Conservation (phyloP, 2,888 invertebrate species). For the Tetragonula carbonaria region DNA sequence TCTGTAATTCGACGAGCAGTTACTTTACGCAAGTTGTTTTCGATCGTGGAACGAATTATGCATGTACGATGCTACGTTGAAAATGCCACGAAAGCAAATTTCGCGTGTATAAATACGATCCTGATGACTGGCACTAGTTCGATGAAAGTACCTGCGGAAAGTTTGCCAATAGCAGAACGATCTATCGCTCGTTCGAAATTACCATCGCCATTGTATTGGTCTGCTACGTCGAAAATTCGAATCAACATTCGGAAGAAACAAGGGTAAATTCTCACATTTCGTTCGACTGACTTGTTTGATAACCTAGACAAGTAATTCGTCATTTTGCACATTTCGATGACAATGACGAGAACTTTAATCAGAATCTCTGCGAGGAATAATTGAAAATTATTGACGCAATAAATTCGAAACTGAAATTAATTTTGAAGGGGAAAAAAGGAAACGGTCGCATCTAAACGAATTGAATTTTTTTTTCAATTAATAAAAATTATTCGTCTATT, state of each 20-base stretch:
- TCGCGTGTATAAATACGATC: too few relatives aligned
- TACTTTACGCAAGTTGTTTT: constrained; percentile 31
- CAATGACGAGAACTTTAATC: not conserved
- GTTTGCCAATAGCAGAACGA: not conserved
- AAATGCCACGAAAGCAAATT: not conserved
- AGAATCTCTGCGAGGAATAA: not conserved
- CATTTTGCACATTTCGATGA: not conserved
- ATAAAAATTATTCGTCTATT: not conserved
- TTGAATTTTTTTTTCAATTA: not conserved
- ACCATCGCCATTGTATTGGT: not conserved
- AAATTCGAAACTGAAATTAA: not conserved
- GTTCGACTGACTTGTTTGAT: not conserved
- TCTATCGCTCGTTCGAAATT: not conserved
- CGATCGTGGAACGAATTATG: not conserved
- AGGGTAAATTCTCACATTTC: not conserved
- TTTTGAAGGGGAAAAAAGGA: not conserved
- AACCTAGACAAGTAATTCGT: not conserved
- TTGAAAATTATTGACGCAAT: not conserved
- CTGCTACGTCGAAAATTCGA: not conserved
- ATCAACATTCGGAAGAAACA: not conserved
- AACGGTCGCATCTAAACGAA: too few relatives aligned
- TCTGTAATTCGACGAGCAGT: constrained; percentile 37
- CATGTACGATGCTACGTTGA: not conserved
- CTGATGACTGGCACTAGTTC: not conserved
- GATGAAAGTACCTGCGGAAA: not conserved